Evolutionary conservation across 2,888 invertebrate genomes (phyloP), one percentile per base, ranked within the genome.

Genomic region (Isotomurus palustris): DNA sequence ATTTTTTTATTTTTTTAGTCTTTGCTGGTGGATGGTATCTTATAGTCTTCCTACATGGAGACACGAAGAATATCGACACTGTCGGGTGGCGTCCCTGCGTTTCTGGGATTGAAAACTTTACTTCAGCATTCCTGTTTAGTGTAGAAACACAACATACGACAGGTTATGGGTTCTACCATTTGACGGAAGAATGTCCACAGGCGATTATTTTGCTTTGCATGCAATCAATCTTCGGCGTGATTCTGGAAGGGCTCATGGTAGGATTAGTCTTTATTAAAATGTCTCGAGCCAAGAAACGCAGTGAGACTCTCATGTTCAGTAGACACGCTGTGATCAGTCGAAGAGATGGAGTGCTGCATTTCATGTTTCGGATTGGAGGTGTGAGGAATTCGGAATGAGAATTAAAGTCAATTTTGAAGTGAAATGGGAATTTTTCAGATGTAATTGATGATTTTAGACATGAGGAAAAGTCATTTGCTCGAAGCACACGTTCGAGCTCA

Each of bases 1-100:
- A 32, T 8, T 17, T n/a, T 40, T 12, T 19, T 50, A 27, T 45
- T 27, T 55, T 38, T 27, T 3, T 28, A 70, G 70, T 54, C 17
- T 96, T 95, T 73, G 93, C 91, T 0, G 78, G 86, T 10, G 80
- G 93, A 54, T 96, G 95, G 87, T 96, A 91, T 88, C 76, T 90
- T 32, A 92, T 95, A 60, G 85, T 89, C 38, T 86, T 86, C 73
- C 83, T 86, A 1, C 94, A 96, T 75, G 94, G 91, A 1, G 96
- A 96, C 74, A 81, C 94, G 12, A 55, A 45, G 3, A 53, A 68
- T 21, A 54, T 52, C 21, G 59, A 44, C 8, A 21, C 53, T 29
- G n/a, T 36, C 1, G 52, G 61, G 4, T 76, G 75, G 74, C 73
- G 27, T 38, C 78, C 79, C 2, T 80, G 80, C 70, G 76, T 80